Evolutionary conservation across 2,888 invertebrate genomes (phyloP), one percentile per base, ranked within the genome.

Genomic region (Aphidius colemani): DNA sequence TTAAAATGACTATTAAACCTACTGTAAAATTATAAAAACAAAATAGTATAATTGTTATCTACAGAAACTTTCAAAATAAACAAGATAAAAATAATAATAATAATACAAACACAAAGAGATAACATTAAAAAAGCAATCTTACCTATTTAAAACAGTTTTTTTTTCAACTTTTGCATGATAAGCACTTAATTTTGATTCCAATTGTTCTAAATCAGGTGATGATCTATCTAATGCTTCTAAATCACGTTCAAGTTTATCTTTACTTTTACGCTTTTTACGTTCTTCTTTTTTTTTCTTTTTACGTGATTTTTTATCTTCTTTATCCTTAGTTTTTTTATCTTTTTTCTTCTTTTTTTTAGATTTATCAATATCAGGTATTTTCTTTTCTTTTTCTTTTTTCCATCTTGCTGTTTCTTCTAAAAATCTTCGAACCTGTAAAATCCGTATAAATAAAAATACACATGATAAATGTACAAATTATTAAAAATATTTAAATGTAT

Each of bases 341-440:
- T 90, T 88, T 77, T 90, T 89, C 61, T 89, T 89, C 79, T 90
- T 90, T 81, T 91, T 88, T 81, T 88, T 88, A 76, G 78, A 75
- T 67, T 87, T 85, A 67, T 88, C 87, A 68, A 86, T 86, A 69
- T 88, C 88, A 68, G 90, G 89, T 72, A 90, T 87, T 81, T 90
- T 89, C 79, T 90, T 88, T 80, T 91, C 89, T 64, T 89, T 89
- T 79, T 90, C 89, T 80, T 87, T 87, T 81, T 88, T 88, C 82
- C 92, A 93, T 75, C 91, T 90, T 43, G 90, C 89, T 0, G 92
- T 92, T 74, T 94, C 93, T 75, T 92, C 92, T 64, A 94, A 84
- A 81, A 94, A 91, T 81, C 90, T 93, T n/a, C 93, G 88, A 64
- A 94, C 93, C 85, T 59, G 40, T 18, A 59, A 43, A 30, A 8